Evolutionary conservation across 2,888 invertebrate species (phyloP), one percentile per base, ranked within the genome.

Genomic region (Limenitis camilla): DNA sequence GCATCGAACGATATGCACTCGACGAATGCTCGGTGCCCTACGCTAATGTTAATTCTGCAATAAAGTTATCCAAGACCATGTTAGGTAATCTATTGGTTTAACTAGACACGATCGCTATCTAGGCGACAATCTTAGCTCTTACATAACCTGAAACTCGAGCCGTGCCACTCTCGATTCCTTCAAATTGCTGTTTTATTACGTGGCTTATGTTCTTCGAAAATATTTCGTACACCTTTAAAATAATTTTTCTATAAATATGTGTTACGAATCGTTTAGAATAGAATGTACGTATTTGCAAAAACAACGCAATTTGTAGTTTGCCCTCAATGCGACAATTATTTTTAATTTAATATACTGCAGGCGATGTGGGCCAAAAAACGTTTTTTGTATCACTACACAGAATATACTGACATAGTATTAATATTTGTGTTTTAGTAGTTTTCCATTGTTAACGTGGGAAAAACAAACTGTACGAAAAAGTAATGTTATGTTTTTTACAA

Each of bases 31-130:
- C 46, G 5, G 40, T 31, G 51, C 54, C 52, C 48, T 51, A 31
- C 38, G 39, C 31, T 49, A 44, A 55, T 58, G 47, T 52, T 53
- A 55, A 55, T 58, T 50, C 44, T 53, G 55, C 52, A 53, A 53
- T 58, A 55, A 47, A 53, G 52, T 55, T 55, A 57, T 57, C 52
- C 57, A 52, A 55, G 55, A 48, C 55, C 49, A 52, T 55, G 58
- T 58, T 58, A 52, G 58, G 58, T 58, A 58, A 58, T 53, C 58
- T 53, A 55, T 55, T 52, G 51, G 54, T 58, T 50, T 58, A 55
- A 55, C 58, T 49, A 55, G 58, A 53, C 55, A 52, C 55, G 58
- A 58, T 50, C 55, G 46, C 52, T 55, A 55, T 55, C 52, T 55
- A 53, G 58, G 58, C 50, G 58, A 58, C 58, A 58, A 55, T 55